Conservation (phyloP, 2,113 vertebrate species). For the Dicaeum eximium region DNA sequence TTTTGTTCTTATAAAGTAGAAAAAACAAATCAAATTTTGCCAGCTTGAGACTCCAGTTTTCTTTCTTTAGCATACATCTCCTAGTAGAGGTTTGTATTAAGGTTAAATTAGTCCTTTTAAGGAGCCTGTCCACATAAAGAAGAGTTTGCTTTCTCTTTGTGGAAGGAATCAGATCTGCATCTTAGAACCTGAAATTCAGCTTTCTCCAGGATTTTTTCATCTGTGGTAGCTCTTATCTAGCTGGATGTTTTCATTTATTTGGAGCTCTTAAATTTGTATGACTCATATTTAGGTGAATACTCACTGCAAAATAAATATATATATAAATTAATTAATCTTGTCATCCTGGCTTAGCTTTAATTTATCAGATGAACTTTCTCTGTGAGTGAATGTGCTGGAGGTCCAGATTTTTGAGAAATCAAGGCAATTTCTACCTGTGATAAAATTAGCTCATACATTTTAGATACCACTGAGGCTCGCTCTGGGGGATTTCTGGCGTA, state of each 20-base stretch:
- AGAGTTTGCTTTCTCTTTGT: background rate
- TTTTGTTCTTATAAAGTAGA: background rate
- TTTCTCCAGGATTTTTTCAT: background rate
- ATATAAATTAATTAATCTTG: background rate
- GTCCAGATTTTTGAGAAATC: slow-evolving; percentile 25
- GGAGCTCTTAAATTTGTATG: background rate
- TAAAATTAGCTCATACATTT: slow-evolving; percentile 57
- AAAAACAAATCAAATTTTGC: background rate
- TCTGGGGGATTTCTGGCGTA: background rate
- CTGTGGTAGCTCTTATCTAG: background rate
- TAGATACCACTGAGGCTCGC: background rate
- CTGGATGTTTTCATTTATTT: background rate
- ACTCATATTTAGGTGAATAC: background rate
- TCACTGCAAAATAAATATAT: background rate
- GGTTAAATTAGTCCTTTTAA: background rate
- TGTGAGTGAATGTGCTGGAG: background rate
- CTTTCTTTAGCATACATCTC: background rate
- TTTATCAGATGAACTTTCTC: background rate
- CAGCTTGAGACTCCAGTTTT: background rate
- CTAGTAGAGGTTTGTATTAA: background rate
- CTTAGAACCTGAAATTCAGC: background rate
- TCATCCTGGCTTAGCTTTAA: background rate
- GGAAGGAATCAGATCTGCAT: background rate
- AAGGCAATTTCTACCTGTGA: slow-evolving; percentile 14
- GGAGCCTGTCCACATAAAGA: background rate